phyloP scores from a whole-genome alignment of 2,113 vertebrate genomes.

The Psilopogon haemacephalus region DNA sequence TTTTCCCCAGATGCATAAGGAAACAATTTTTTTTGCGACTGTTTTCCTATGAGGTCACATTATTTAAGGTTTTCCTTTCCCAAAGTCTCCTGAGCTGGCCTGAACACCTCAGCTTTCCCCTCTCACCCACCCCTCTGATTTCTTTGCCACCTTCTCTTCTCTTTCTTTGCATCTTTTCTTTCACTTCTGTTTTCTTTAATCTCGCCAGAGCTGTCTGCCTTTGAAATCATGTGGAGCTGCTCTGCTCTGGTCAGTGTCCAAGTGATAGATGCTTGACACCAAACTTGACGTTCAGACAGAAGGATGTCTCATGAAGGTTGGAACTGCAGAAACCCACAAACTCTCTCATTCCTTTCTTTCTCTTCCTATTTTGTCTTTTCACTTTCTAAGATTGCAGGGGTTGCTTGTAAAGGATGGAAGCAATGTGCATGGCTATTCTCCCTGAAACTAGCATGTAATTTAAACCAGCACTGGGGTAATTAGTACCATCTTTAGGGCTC shows the following conservation, averaged over 20 bases:
- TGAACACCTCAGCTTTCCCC: background rate
- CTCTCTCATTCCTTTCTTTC: background rate
- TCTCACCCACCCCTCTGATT: background rate
- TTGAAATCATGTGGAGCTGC: background rate
- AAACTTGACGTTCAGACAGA: background rate
- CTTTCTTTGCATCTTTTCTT: background rate
- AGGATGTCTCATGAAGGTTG: background rate
- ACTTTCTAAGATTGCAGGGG: background rate
- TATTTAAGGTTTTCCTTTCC: slow-evolving; percentile 12
- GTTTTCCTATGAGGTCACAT: background rate
- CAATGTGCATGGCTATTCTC: background rate
- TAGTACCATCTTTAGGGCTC: slow-evolving; percentile 34
- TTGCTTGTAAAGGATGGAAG: background rate
- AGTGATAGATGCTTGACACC: background rate
- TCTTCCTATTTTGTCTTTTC: background rate
- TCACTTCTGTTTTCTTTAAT: background rate
- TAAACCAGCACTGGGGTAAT: slow-evolving; percentile 21
- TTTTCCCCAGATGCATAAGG: background rate
- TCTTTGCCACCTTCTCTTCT: background rate
- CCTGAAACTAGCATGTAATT: background rate
- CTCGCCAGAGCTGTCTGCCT: background rate
- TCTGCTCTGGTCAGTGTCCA: background rate
- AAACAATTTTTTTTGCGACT: background rate
- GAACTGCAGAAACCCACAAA: background rate
- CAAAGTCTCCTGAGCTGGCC: background rate